Evolutionary conservation across 1,140 invertebrate genomes (phyloP).

Genomic region (Bombus balteatus): DNA sequence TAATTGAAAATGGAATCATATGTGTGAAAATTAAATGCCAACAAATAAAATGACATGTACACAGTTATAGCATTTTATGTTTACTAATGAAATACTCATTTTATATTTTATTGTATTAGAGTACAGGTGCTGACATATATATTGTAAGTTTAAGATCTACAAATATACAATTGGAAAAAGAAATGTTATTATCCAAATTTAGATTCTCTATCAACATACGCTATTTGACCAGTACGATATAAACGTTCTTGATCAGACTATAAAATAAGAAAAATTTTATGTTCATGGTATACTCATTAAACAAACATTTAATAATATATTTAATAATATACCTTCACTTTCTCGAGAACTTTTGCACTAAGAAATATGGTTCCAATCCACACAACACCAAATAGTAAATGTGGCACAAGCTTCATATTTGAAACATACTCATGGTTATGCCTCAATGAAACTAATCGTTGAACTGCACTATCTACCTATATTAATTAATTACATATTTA

Average conservation of each 20-base stretch:
- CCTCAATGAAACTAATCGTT: conserved; percentile 88
- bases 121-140: conserved; percentile 1
- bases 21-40: neutral
- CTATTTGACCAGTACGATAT: conserved; percentile 87
- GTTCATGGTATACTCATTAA: neutral
- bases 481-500: conserved; percentile 65
- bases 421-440: conserved; percentile 81
- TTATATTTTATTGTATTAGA: conserved; percentile 10
- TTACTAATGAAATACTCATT: conserved; percentile 37
- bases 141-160: neutral
- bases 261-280: conserved; percentile 55
- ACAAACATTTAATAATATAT: conserved; percentile 23
- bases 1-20: neutral
- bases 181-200: conserved; percentile 83
- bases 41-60: neutral
- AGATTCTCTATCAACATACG: conserved; percentile 87
- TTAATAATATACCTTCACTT: too few relatives aligned
- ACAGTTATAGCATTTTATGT: conserved; percentile 1
- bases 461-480: conserved; percentile 90
- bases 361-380: rapidly evolving
- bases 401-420: neutral
- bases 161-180: neutral
- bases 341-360: rapidly evolving
- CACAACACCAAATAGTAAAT: rapidly evolving
- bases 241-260: conserved; percentile 84